A percentile compares a stretch with the other conserved stretches of the same genome.
phyloP scores from a whole-genome alignment of 2,888 invertebrate species.

The Gastracanthus pulcherrimus region DNA sequence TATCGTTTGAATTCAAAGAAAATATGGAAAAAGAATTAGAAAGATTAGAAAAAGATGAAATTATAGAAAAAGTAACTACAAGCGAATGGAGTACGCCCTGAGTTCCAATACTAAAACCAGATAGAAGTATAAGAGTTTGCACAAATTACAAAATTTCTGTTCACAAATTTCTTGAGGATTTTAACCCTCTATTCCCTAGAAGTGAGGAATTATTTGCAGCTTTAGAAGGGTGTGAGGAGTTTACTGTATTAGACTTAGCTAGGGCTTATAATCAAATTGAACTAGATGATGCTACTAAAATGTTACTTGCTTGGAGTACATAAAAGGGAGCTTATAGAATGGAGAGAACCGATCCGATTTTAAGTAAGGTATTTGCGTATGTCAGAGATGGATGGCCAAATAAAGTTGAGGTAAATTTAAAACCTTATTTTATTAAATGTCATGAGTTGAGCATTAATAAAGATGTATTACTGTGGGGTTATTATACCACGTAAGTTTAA shows the following conservation, averaged over 20 bases:
- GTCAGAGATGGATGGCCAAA: not conserved
- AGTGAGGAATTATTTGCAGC: not conserved
- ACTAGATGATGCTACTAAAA: no score
- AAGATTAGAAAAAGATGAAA: constrained; percentile 32
- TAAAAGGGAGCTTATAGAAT: no score
- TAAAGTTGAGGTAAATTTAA: constrained; percentile 1
- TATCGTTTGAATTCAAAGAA: constrained; percentile 49
- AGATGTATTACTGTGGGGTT: constrained; percentile 60
- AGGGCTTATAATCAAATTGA: no score
- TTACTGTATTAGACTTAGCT: not conserved
- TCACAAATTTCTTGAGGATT: not conserved
- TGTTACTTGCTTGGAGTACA: no score
- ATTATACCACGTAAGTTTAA: constrained; percentile 55
- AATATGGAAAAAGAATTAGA: constrained; percentile 47
- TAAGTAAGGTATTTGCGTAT: not conserved
- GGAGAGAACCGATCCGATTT: not conserved
- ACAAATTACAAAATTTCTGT: no score
- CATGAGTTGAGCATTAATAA: constrained; percentile 44
- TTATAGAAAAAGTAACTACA: constrained; percentile 27
- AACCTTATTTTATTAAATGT: not conserved
- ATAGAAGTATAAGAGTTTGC: constrained; percentile 46
- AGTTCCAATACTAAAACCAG: constrained; percentile 57
- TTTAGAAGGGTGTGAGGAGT: not conserved
- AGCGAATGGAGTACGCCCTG: constrained; percentile 58
- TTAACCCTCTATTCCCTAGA: not conserved